Conservation (phyloP, 1,140 invertebrate species). For the Thaumetopoea pityocampa region DNA sequence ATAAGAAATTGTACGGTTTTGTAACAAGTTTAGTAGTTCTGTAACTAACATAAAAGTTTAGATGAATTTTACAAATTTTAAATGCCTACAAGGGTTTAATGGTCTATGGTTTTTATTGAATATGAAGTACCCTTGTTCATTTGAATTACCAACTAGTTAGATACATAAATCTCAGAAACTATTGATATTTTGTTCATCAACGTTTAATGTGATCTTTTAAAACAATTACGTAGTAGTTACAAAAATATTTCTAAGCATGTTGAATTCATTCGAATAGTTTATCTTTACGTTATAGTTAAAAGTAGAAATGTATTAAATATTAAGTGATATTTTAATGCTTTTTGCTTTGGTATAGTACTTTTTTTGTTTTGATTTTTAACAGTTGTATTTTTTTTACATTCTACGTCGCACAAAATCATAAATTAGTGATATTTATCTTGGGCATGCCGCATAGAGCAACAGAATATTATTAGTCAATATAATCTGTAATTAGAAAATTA, state of each 20-base stretch:
- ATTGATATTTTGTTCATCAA: slow-evolving; percentile 6
- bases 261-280: slow-evolving; percentile 69
- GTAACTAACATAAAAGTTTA: slow-evolving; percentile 28
- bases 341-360: slow-evolving; percentile 30
- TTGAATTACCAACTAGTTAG: slow-evolving; percentile 13
- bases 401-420: slow-evolving; percentile 2
- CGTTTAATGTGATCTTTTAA: slow-evolving; percentile 1
- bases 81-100: no score
- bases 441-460: slow-evolving; percentile 3
- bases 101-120: no score
- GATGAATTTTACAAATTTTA: slow-evolving; percentile 24
- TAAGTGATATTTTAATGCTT: slow-evolving; percentile 61
- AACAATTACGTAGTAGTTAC: slow-evolving; percentile 5
- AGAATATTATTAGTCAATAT: no score
- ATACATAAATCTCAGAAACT: slow-evolving; percentile 8
- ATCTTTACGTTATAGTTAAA: slow-evolving; percentile 59
- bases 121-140: slow-evolving; percentile 12
- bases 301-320: slow-evolving; percentile 44
- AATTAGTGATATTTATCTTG: no score
- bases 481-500: no score
- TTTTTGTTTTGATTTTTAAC: no score
- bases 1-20: slow-evolving; percentile 49
- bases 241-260: slow-evolving; percentile 46
- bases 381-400: slow-evolving; percentile 5
- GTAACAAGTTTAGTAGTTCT: slow-evolving; percentile 40